These are phyloP conservation scores for Tetragnatha versicolor DNA, from an alignment of 1,140 invertebrate genomes.

Conservation along the genomic window DNA sequence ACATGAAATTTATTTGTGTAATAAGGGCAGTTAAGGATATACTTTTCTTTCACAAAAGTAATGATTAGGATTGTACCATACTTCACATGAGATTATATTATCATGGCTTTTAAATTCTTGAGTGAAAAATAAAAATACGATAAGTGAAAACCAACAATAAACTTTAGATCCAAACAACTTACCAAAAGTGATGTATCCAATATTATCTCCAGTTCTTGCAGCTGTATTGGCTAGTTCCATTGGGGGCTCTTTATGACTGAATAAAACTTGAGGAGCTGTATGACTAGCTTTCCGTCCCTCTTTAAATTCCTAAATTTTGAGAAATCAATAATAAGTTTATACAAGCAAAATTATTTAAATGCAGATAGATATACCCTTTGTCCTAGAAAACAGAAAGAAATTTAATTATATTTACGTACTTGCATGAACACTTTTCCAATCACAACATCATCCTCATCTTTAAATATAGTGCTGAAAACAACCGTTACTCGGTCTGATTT, in stretches of 20 bases:
- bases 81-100: neutral
- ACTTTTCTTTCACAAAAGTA: no score
- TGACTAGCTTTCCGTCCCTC: slow-evolving; percentile 96
- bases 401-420: neutral
- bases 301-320: slow-evolving; percentile 87
- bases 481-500: slow-evolving; percentile 98
- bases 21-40: no score
- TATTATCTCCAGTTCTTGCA: slow-evolving; percentile 93
- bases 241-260: slow-evolving; percentile 90
- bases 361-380: neutral
- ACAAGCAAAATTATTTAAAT: neutral
- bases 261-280: slow-evolving; percentile 75
- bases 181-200: slow-evolving; percentile 99
- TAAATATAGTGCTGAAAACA: slow-evolving; percentile 98
- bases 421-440: slow-evolving; percentile 97
- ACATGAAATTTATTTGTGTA: no score
- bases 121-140: neutral
- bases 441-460: slow-evolving; percentile 97
- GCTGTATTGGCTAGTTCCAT: slow-evolving; percentile 92
- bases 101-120: neutral
- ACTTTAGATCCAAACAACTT: no score
- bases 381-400: neutral
- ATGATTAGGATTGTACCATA: no score
- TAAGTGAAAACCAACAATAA: neutral
- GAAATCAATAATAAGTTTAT: slow-evolving; percentile 27